Base-by-base conservation (phyloP, 2,888 invertebrate genomes). In the Dynastes grantii region DNA sequence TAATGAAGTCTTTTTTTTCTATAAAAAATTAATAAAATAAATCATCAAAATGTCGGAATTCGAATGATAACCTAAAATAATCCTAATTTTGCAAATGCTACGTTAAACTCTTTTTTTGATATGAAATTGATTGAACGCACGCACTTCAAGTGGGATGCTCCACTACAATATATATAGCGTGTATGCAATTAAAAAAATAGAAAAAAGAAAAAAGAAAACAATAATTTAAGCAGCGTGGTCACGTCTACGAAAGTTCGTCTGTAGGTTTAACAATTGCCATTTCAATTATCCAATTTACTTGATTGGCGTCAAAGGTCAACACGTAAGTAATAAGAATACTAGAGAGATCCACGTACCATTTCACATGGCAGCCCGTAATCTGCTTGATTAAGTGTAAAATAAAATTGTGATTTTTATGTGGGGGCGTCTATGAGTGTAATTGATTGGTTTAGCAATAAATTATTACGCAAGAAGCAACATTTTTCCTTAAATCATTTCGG, bases 201-300 rank as follows among this genome's bases (percentile, higher is more conserved):
- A 58, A 5, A 4, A 0, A 16, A 58, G 1, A 5, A 16, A 58
- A 58, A 1, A 58, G 22, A 58, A 63, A 63, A 13, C 29, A 32
- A 63, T 27, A 32, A 1, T 11, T 63, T 63, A 63, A 45, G 11
- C 45, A 8, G 45, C 22, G 22, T 5, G 32, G 61, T 63, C 29
- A 51, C 51, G 51, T 51, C 51, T 53, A 51, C 68, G 68, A 68
- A 51, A 68, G 68, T 68, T 68, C 51, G 49, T 68, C 68, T 51
- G 68, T 68, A 68, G 61, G 61, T 80, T 78, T 73, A 79, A 82
- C 82, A 83, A 83, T 82, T 83, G 84, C 81, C 76, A 73, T 63
- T 81, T 81, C 83, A 84, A 85, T 85, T 85, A 85, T 85, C 83
- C 85, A 85, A 84, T 85, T 85, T 81, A 83, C 76, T 81, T 82